phyloP scores from a whole-genome alignment of 2,888 invertebrate genomes.

The Anthophora plumipes region DNA sequence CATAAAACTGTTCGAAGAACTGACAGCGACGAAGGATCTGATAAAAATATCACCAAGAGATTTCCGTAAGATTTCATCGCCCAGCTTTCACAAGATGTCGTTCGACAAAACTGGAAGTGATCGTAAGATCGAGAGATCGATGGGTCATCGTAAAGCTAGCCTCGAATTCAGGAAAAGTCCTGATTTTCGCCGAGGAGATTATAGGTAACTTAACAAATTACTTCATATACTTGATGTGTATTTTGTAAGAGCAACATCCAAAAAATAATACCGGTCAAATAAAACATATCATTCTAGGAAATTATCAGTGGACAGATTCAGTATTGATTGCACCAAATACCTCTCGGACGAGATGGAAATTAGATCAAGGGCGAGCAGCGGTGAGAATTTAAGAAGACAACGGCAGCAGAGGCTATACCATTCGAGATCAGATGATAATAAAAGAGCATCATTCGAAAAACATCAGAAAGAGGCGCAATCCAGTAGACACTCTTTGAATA shows the following conservation, averaged over 20 bases:
- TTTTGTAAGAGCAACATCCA: not conserved
- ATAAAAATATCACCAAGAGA: slow-evolving; percentile 79
- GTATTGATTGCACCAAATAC: slow-evolving; percentile 76
- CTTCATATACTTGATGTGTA: not conserved
- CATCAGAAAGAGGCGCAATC: slow-evolving; percentile 78
- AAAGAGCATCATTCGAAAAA: slow-evolving; percentile 80
- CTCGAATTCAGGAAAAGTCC: slow-evolving; percentile 82
- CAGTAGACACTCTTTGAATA: slow-evolving; percentile 76
- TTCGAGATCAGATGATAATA: slow-evolving; percentile 82
- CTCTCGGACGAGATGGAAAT: slow-evolving; percentile 77
- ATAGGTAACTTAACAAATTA: slow-evolving; percentile 71
- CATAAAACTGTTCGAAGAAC: slow-evolving; percentile 79
- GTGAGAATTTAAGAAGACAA: slow-evolving; percentile 77
- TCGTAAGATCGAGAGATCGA: slow-evolving; percentile 76
- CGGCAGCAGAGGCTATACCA: slow-evolving; percentile 81
- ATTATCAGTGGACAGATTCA: slow-evolving; percentile 77
- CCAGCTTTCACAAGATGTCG: slow-evolving; percentile 82
- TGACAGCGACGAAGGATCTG: slow-evolving; percentile 73
- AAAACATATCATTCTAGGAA: slow-evolving; percentile 68
- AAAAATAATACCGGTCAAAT: too few species aligned
- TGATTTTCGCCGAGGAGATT: slow-evolving; percentile 81
- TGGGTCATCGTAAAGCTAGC: slow-evolving; percentile 81
- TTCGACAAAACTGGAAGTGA: slow-evolving; percentile 81
- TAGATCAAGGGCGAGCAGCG: slow-evolving; percentile 77
- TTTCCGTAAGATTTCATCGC: slow-evolving; percentile 80